phyloP scores from a whole-genome alignment of 2,797 vertebrate genomes.

The Orientallactaga sibirica region DNA sequence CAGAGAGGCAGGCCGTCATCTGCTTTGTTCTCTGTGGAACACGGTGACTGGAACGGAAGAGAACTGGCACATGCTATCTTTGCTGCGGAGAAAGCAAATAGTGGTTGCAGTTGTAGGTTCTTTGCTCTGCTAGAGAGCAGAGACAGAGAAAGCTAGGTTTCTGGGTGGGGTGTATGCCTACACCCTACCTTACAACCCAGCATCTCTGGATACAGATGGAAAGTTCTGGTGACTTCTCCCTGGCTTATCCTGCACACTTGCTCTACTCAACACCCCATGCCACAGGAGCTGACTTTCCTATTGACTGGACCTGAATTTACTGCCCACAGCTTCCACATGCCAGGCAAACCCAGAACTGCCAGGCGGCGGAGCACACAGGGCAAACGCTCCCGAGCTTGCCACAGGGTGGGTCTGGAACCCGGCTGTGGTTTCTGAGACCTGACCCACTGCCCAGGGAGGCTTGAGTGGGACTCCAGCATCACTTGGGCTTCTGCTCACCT shows the following conservation, averaged over 20 bases:
- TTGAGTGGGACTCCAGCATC: not conserved
- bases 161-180: not conserved
- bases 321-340: not conserved
- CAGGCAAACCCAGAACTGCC: not conserved
- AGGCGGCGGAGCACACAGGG: not conserved
- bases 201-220: not conserved
- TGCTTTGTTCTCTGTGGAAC: too few relatives aligned
- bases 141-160: not conserved
- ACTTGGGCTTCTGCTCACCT: not conserved
- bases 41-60: fast-evolving
- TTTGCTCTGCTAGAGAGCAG: not conserved
- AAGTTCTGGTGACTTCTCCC: not conserved
- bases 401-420: not conserved
- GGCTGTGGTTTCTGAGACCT: not conserved
- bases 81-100: too few relatives aligned
- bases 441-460: not conserved
- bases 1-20: not conserved
- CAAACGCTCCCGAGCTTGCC: not conserved
- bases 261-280: not conserved
- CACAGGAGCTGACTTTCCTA: not conserved
- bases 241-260: not conserved
- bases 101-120: fast-evolving
- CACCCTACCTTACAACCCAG: not conserved
- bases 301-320: too few relatives aligned
- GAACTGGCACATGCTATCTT: not conserved